A percentile compares a stretch with the other conserved stretches of the same genome.
phyloP scores from a whole-genome alignment of 2,888 invertebrate species.

The Idaea biselata region DNA sequence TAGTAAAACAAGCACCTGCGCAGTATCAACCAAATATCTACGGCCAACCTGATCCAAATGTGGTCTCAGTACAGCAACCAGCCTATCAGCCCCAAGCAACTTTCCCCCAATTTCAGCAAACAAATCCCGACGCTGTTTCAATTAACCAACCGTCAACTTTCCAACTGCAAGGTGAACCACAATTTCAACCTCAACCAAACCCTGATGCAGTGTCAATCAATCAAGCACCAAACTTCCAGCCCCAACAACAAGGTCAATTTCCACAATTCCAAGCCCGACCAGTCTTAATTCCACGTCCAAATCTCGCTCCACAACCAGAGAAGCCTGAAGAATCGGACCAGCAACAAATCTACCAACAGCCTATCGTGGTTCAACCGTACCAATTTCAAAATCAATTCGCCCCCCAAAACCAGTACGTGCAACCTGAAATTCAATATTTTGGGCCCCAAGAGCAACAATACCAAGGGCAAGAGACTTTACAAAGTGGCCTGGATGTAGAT shows the following conservation, averaged over 20 bases:
- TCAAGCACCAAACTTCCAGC: constrained; percentile 26
- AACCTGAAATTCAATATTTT: constrained; percentile 10
- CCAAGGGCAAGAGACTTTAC: constrained; percentile 35
- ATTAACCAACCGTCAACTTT: constrained; percentile 31
- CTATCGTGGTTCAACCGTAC: constrained; percentile 25
- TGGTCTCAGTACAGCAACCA: constrained; percentile 25
- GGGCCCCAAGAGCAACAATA: constrained; percentile 10
- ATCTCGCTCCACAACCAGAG: constrained; percentile 27
- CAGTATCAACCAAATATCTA: constrained; percentile 30
- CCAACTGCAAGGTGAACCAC: constrained; percentile 31
- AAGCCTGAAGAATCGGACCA: constrained; percentile 17
- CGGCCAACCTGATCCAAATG: constrained; percentile 25
- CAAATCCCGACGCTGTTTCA: constrained; percentile 22
- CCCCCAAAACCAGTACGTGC: constrained; percentile 17
- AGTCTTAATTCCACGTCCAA: constrained; percentile 30
- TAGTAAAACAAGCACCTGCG: constrained; percentile 28
- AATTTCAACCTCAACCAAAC: constrained; percentile 16
- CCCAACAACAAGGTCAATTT: constrained; percentile 33
- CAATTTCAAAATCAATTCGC: constrained; percentile 23
- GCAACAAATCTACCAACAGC: constrained; percentile 26
- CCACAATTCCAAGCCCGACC: constrained; percentile 46
- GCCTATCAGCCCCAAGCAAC: constrained; percentile 30
- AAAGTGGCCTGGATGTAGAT: constrained; percentile 64
- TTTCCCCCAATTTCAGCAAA: constrained; percentile 17
- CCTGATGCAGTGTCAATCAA: constrained; percentile 22